A percentile compares a stretch with the other conserved stretches of the same genome.
Conservation (phyloP, 2,797 vertebrate genomes). For the Rhabdophis nuchalis region DNA sequence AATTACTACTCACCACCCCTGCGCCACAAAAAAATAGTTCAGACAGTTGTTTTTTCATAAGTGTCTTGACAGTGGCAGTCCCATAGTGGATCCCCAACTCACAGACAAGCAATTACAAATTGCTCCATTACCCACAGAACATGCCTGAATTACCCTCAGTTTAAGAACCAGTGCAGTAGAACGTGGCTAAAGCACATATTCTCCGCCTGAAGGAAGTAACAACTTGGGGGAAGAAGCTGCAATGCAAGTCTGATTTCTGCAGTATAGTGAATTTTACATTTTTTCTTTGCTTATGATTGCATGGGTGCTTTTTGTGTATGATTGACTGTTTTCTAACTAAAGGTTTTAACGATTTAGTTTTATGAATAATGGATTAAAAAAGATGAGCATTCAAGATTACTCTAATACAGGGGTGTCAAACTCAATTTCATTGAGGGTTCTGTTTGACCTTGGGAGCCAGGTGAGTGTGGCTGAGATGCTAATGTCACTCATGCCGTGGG, state of each 20-base stretch:
- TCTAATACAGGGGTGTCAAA: background rate
- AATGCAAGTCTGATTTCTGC: background rate
- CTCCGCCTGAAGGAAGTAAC: background rate
- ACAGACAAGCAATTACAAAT: background rate
- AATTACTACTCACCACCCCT: background rate
- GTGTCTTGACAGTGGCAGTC: background rate
- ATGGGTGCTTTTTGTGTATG: background rate
- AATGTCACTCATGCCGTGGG: too few relatives aligned
- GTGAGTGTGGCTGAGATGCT: too few relatives aligned
- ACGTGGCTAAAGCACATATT: conserved; percentile 19
- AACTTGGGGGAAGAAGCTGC: background rate
- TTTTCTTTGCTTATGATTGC: background rate
- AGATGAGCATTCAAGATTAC: background rate
- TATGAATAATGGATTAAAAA: background rate
- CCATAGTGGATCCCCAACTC: background rate
- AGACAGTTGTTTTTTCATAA: background rate
- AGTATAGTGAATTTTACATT: background rate
- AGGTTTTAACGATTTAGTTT: background rate
- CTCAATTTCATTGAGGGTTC: too few relatives aligned
- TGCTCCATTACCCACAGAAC: background rate
- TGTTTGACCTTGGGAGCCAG: too few relatives aligned
- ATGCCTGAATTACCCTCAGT: background rate
- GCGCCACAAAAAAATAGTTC: background rate
- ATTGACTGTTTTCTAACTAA: background rate
- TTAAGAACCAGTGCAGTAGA: background rate